Base-by-base conservation (phyloP, 2,113 vertebrate species). In the Pithys albifrons region DNA sequence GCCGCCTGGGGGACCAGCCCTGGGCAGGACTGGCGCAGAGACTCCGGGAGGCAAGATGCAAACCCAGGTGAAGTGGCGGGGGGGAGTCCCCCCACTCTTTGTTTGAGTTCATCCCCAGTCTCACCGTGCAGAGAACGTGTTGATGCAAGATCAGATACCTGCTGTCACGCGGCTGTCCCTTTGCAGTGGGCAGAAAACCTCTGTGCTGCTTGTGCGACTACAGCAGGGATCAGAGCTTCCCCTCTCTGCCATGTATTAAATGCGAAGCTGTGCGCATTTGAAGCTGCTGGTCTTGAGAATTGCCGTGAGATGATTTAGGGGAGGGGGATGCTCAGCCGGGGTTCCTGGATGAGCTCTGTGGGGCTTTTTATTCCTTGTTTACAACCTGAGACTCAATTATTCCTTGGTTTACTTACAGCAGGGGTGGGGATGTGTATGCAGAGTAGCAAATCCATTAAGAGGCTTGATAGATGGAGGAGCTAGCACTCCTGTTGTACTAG, bases 401-500 rank as follows among this genome's bases (percentile, higher is more conserved):
- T 55, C 78, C 48, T 45, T 7, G 19, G 84, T 83, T 93, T 95
- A 61, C 93, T 82, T 86, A 55, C 88, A 92, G 87, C 77, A 48
- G 88, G 77, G 45, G 77, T 55, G 77, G 87, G 81, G 74, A 45
- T 43, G 76, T 12, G 4, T 75, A 18, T 67, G 57, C 39, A 25
- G 81, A 57, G 59, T 33, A 81, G 65, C 54, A 61, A 45, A 89
- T 25, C 81, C 66, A 62, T 91, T 90, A 41, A 71, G 84, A 70
- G 33, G n/a, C 24, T 74, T 59, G 84, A 52, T 83, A 48, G 72
- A 49, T 57, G 69, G 58, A 66, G 78, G 43, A 82, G 51, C n/a
- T 23, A 7, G 70, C 4, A 3, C 64, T 69, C 52, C 23, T 22
- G 31, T 52, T 58, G 39, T 64, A 41, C 31, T 33, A 65, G 85